These are phyloP conservation scores for Drosophila rhopaloa DNA, from an alignment of 1,140 invertebrate species.

Conservation along the genomic window DNA sequence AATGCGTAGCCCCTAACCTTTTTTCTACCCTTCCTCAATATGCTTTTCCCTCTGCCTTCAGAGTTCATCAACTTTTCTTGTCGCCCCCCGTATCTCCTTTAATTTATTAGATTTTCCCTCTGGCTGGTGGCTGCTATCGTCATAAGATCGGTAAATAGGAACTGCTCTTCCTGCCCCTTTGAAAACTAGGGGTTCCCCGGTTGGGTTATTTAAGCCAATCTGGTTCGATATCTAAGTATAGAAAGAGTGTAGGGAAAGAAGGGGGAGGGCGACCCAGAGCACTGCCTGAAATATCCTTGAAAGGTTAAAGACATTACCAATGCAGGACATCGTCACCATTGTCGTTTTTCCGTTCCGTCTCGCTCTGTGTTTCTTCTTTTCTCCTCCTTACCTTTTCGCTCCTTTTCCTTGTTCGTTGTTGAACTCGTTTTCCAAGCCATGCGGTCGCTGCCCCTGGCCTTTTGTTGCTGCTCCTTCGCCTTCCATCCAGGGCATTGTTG, in stretches of 20 bases:
- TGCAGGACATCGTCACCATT: constrained; percentile 60
- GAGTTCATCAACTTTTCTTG: constrained; percentile 75
- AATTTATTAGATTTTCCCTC: constrained; percentile 78
- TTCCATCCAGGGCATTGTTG: constrained; percentile 35
- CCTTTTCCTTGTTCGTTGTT: constrained; percentile 30
- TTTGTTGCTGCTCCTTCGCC: constrained; percentile 37
- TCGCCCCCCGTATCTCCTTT: constrained; percentile 19
- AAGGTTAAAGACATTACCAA: constrained; percentile 81
- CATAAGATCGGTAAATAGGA: constrained; percentile 74
- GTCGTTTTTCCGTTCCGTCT: constrained; percentile 17
- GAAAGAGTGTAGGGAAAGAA: neutral
- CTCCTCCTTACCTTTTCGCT: constrained; percentile 19
- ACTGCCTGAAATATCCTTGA: constrained; percentile 79
- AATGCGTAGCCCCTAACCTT: constrained; percentile 37
- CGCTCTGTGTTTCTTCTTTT: neutral
- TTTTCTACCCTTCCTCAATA: constrained; percentile 7
- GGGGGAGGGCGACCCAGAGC: constrained; percentile 20
- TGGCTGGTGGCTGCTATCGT: constrained; percentile 50
- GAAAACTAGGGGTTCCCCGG: constrained; percentile 9
- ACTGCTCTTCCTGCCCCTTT: constrained; percentile 4
- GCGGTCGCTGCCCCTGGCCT: constrained; percentile 79
- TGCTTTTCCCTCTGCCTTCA: constrained; percentile 14
- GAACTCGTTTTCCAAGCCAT: constrained; percentile 73
- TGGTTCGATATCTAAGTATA: constrained; percentile 37
- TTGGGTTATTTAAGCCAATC: constrained; percentile 42